A percentile compares a stretch with the other conserved stretches of the same genome.
Evolutionary conservation across 2,888 invertebrate genomes (phyloP).

Genomic region (Odontothrips loti): DNA sequence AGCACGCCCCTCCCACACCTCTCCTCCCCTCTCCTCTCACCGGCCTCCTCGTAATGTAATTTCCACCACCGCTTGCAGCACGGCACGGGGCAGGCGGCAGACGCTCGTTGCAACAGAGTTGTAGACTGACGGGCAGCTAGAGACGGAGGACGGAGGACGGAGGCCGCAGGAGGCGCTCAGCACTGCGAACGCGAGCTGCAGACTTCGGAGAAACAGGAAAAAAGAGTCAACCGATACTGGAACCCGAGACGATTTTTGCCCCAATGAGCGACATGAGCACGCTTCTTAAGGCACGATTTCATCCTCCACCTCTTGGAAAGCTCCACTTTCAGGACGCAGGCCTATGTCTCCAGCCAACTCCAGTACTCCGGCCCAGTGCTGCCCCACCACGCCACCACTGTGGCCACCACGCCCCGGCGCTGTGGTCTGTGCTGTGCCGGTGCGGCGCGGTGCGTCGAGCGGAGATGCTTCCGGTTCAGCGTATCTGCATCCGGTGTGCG

Average conservation of each 20-base stretch:
- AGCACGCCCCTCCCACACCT: not conserved
- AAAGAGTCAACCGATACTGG: no score
- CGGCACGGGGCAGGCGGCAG: not conserved
- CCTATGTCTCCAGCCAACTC: not conserved
- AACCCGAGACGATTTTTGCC: no score
- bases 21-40: not conserved
- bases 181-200: no score
- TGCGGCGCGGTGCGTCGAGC: constrained; percentile 7
- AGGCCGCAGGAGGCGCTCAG: no score
- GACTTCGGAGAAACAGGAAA: no score
- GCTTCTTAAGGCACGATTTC: no score
- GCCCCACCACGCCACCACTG: not conserved
- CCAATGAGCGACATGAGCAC: no score
- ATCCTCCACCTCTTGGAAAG: no score
- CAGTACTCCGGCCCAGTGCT: not conserved
- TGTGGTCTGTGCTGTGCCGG: not conserved
- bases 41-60: not conserved
- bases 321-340: no score
- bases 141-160: not conserved
- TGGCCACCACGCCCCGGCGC: not conserved
- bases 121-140: not conserved
- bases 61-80: not conserved
- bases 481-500: not conserved
- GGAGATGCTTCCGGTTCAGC: constrained; percentile 19
- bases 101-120: not conserved